Percentiles rank a stretch among this genome's conserved stretches.
Conservation (phyloP, 2,113 vertebrate genomes). For the Alectura lathami region DNA sequence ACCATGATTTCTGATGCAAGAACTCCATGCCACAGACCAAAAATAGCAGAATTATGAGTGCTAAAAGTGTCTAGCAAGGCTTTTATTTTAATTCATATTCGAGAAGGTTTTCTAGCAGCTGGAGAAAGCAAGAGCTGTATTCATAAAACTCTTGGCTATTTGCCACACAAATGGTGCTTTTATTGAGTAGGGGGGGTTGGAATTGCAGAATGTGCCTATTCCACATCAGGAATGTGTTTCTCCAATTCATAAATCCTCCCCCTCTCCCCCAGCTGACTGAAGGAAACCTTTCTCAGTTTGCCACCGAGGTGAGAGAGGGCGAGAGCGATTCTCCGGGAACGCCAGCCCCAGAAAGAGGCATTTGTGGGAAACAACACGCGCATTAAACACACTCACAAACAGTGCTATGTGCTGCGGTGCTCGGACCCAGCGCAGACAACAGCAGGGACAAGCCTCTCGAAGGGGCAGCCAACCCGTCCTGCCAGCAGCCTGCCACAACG, state of each 20-base stretch:
- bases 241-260: constrained; percentile 68
- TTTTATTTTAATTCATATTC: constrained; percentile 78
- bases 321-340: background rate
- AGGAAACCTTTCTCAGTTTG: constrained; percentile 43
- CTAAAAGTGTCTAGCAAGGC: constrained; percentile 56
- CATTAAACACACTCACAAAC: background rate
- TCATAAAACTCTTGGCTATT: constrained; percentile 75
- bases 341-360: background rate
- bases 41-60: constrained; percentile 62
- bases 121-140: constrained; percentile 73
- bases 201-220: constrained; percentile 56
- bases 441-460: background rate
- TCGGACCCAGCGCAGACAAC: background rate
- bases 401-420: background rate
- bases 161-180: constrained; percentile 73
- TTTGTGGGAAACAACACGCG: background rate
- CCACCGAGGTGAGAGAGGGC: background rate
- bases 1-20: constrained; percentile 43
- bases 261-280: constrained; percentile 36
- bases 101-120: constrained; percentile 72
- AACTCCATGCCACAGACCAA: constrained; percentile 7
- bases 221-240: constrained; percentile 64
- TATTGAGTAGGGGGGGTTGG: background rate
- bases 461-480: background rate
- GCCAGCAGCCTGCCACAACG: background rate